Percentiles rank a stretch among this genome's conserved stretches.
phyloP scores from a whole-genome alignment of 1,140 invertebrate genomes.

The Lucilia cuprina region DNA sequence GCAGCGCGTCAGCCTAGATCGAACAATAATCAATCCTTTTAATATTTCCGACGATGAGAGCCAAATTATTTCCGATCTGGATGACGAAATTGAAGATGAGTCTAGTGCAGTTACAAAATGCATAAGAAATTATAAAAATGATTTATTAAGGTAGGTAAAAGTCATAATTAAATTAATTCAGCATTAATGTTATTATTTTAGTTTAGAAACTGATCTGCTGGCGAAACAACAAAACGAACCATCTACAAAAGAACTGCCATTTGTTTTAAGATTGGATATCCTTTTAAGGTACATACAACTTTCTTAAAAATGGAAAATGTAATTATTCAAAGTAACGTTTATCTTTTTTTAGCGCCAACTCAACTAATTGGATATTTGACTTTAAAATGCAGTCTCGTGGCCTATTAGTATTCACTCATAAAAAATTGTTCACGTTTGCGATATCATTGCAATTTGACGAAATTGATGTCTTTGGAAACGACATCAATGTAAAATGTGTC shows the following conservation, averaged over 20 bases:
- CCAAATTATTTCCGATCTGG: background rate
- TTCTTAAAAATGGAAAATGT: background rate
- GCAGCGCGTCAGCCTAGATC: conserved; percentile 2
- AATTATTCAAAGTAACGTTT: background rate
- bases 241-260: background rate
- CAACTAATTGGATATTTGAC: conserved; percentile 31
- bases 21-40: background rate
- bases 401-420: conserved; percentile 21
- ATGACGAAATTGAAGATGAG: background rate
- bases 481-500: conserved; percentile 23
- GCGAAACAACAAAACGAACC: too few species aligned
- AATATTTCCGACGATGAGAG: background rate
- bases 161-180: too few species aligned
- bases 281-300: background rate
- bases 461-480: background rate
- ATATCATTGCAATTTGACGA: conserved; percentile 10
- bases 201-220: background rate
- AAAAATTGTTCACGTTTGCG: conserved; percentile 2
- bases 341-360: conserved; percentile 1
- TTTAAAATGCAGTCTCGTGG: conserved; percentile 22
- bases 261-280: background rate
- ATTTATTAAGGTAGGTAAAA: background rate
- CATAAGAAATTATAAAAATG: background rate
- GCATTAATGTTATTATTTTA: background rate
- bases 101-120: background rate